These are phyloP conservation scores for Phalacrocorax pelagicus DNA, from an alignment of 2,113 vertebrate species.

Conservation along the genomic window DNA sequence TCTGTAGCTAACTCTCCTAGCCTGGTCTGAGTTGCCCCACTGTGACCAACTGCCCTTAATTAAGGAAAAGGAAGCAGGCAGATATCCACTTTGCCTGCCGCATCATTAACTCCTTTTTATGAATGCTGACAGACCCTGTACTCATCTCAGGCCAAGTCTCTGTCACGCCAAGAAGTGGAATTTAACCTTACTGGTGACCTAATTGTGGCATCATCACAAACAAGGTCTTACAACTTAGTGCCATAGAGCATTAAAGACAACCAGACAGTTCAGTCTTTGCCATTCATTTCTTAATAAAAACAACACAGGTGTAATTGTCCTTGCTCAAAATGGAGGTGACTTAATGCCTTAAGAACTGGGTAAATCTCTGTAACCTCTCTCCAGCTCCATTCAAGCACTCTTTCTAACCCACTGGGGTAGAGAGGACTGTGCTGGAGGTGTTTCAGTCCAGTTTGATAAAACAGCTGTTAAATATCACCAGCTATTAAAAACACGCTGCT, in stretches of 20 bases:
- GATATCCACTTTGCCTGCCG: neutral
- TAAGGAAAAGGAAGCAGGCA: neutral
- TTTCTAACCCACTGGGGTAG: neutral
- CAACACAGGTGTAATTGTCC: neutral
- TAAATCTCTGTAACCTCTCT: neutral
- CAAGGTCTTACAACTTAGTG: neutral
- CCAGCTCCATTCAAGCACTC: neutral
- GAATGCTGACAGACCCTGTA: neutral
- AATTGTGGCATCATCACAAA: neutral
- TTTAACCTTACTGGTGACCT: neutral
- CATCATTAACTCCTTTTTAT: neutral
- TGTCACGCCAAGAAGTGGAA: neutral
- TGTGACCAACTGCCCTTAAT: neutral
- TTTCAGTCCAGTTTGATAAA: neutral
- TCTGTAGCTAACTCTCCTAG: neutral
- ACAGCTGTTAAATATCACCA: neutral
- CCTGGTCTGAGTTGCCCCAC: neutral
- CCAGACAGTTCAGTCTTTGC: neutral
- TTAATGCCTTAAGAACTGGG: neutral
- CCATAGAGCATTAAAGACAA: neutral
- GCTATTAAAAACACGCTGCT: neutral
- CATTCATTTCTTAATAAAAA: neutral
- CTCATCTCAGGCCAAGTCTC: neutral
- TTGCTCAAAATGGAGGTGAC: neutral
- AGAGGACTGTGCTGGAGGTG: neutral